phyloP scores from a whole-genome alignment of 2,888 invertebrate species.

The Cantharis lateralis region DNA sequence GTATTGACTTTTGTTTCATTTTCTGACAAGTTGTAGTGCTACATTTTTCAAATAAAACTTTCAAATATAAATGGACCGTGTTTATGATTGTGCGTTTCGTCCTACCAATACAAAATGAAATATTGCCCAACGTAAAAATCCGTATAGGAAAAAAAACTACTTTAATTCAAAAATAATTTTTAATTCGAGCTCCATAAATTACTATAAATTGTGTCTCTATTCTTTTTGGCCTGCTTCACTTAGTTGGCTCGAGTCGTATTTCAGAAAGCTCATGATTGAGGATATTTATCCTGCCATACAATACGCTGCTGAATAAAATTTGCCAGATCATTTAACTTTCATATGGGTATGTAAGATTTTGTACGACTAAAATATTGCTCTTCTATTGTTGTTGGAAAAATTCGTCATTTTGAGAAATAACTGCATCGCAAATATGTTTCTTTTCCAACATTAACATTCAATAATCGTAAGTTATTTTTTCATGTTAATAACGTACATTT shows the following conservation, averaged over 20 bases:
- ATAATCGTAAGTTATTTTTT: conserved; percentile 3
- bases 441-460: not conserved
- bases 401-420: not conserved
- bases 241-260: conserved; percentile 51
- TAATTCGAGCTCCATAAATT: conserved; percentile 55
- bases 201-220: conserved; percentile 55
- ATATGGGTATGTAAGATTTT: conserved; percentile 43
- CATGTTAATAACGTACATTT: conserved; percentile 7
- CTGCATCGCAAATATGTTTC: not conserved
- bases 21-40: conserved; percentile 48
- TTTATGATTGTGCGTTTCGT: conserved; percentile 42
- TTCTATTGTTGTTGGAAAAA: not conserved
- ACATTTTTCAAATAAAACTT: conserved; percentile 52
- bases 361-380: not conserved
- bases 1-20: conserved; percentile 51
- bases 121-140: not conserved
- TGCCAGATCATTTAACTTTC: conserved; percentile 56
- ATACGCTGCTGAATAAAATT: conserved; percentile 56
- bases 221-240: conserved; percentile 55
- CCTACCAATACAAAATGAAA: not conserved
- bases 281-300: conserved; percentile 55
- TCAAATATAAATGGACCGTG: conserved; percentile 53
- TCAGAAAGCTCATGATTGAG: conserved; percentile 47
- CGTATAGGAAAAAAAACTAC: not conserved
- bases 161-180: conserved; percentile 9